Conservation (phyloP, 1,140 invertebrate genomes). For the Drosophila tropicalis region DNA sequence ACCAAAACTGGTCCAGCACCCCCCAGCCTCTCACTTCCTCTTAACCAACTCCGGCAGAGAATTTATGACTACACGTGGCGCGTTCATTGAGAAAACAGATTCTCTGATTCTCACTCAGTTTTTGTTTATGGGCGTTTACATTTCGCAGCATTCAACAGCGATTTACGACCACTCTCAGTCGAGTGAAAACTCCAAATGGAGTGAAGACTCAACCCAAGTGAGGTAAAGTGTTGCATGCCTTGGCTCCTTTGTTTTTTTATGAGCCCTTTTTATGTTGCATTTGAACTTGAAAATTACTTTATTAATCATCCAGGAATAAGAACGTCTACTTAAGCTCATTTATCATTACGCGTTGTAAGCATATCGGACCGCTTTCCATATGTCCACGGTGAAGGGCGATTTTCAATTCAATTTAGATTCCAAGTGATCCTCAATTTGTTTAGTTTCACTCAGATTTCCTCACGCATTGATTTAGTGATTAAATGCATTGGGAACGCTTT, state of each 20-base stretch:
- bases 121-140: slow-evolving; percentile 83
- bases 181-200: slow-evolving; percentile 37
- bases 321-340: slow-evolving; percentile 67
- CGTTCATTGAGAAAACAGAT: slow-evolving; percentile 74
- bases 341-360: slow-evolving; percentile 39
- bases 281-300: slow-evolving; percentile 80
- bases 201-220: slow-evolving; percentile 1
- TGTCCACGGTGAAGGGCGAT: not conserved
- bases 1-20: slow-evolving; percentile 54
- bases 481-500: too few relatives aligned
- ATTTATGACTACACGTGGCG: slow-evolving; percentile 75
- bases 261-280: slow-evolving; percentile 46
- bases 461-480: too few relatives aligned
- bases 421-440: not conserved
- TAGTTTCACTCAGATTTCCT: too few relatives aligned
- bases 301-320: slow-evolving; percentile 76
- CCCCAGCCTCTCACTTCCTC: not conserved
- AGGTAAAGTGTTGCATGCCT: not conserved
- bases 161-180: slow-evolving; percentile 65
- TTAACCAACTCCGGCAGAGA: not conserved
- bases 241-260: slow-evolving; percentile 24
- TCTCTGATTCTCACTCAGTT: slow-evolving; percentile 55
- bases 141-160: slow-evolving; percentile 48
- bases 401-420: slow-evolving; percentile 37
- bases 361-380: slow-evolving; percentile 11